Conservation (phyloP, 2,113 vertebrate genomes). For the Dicentrarchus labrax region DNA sequence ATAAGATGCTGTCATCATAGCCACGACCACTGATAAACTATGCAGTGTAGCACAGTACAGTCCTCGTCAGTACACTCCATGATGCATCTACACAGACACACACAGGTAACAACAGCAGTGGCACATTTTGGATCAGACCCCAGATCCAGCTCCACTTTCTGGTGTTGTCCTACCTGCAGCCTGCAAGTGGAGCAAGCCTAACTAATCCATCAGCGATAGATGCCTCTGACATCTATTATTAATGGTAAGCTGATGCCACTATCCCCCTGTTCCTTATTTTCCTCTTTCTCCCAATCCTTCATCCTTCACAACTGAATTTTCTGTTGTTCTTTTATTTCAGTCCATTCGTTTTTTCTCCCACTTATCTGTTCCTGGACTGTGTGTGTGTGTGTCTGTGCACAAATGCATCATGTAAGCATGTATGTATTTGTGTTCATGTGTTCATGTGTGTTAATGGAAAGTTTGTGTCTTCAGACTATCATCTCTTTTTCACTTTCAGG, state of each 20-base stretch:
- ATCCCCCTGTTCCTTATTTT: constrained; percentile 55
- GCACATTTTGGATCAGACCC: constrained; percentile 62
- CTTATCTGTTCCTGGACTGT: constrained; percentile 20
- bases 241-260: constrained; percentile 80
- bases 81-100: constrained; percentile 13
- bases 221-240: constrained; percentile 81
- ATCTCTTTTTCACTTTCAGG: constrained; percentile 61
- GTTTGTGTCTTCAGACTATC: constrained; percentile 34
- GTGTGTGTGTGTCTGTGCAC: not conserved
- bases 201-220: constrained; percentile 80
- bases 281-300: constrained; percentile 50
- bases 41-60: not conserved
- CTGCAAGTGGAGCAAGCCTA: constrained; percentile 76
- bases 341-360: constrained; percentile 21
- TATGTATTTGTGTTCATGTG: constrained; percentile 10
- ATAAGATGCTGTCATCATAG: constrained; percentile 41
- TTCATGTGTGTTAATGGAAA: constrained; percentile 24
- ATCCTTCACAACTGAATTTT: constrained; percentile 54
- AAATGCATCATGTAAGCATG: not conserved
- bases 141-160: constrained; percentile 72
- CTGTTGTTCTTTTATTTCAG: constrained; percentile 28
- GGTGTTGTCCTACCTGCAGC: constrained; percentile 64
- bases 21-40: constrained; percentile 32
- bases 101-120: constrained; percentile 15
- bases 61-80: constrained; percentile 4